Base-by-base conservation (phyloP, 2,888 invertebrate genomes). In the Drosophila atroscutellata region DNA sequence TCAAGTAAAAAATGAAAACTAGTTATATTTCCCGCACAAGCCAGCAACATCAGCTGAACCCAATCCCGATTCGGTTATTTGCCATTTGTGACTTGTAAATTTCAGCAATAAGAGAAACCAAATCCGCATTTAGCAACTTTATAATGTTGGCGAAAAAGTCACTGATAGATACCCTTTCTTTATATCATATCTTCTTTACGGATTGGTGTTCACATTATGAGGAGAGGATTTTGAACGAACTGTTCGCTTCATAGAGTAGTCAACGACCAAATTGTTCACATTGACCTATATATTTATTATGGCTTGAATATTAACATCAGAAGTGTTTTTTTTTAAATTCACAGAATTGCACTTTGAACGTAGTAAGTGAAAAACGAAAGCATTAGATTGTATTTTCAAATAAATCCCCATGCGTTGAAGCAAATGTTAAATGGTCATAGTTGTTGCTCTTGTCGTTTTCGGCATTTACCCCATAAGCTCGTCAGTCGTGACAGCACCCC, bases 361-460 rank as follows among this genome's bases (percentile, higher is more conserved):
- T 9, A 32, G 15, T n/a, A 50, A 50, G 49, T 49, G 37, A 28
- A 18, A 26, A 50, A 56, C 56, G 42, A 15, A 18, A 20, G 18
- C 26, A 30, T 37, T 24, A 28, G 32, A 55, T 32, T 49, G 20
- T 28, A n/a, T 52, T 39, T 47, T 49, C 24, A 49, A 65, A 20
- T 49, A 51, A 59, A 59, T 56, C 32, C 34, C 15, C 26, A 51
- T 52, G 20, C 42, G 32, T 47, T 63, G 47, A 49, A 34, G 72
- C 36, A 68, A 83, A 83, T 85, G 75, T 72, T 86, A 69, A 86
- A 86, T 83, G 86, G 54, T 70, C 58, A 57, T 77, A 75, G 64
- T 80, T 83, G 67, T 66, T 80, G 54, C 62, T 64, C 56, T 52
- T 61, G 67, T 62, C 52, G 45, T 65, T 65, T 57, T 68, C 49